Evolutionary conservation across 2,888 invertebrate species (phyloP), one percentile per base, ranked within the genome.

Genomic region (Andrena fulva): DNA sequence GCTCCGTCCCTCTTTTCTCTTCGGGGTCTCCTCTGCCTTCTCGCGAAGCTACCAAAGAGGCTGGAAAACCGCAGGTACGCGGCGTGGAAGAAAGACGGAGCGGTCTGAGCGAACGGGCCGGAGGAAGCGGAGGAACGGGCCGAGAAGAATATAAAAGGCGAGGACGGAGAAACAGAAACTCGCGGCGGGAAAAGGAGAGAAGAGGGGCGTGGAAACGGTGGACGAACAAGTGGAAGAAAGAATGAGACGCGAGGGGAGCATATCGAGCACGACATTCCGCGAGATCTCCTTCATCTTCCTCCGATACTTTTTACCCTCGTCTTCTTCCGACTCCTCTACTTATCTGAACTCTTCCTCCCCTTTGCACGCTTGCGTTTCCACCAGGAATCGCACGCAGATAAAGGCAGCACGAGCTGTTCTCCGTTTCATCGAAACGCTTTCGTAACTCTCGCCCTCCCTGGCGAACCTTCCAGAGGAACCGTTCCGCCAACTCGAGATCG

Each of bases 261-360:
- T 73, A 85, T 69, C 74, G 54, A 69, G 66, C 72, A 71, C 82
- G 77, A 84, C 82, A 82, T 86, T 86, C 82, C 80, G 62, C 35
- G 33, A 62, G 80, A 72, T 76, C 71, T 78, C 66, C 73, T 72
- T 77, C 80, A 67, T 72, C 78, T 69, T 78, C 71, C 67, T 52
- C 42, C 77, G 78, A 63, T 83, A 77, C 83, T 78, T 78, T 67
- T 79, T 81, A 68, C 69, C 71, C 64, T 31, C 20, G 24, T 16
- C 59, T 63, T 60, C 33, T 66, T 78, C 76, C 71, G 48, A 56
- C 64, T 82, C 76, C 62, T 35, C 73, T 72, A 82, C 83, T 80
- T 86, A 83, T 86, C 81, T 77, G n/a, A 24, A 71, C 64, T 72
- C 79, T 52, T 62, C 52, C 59, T 69, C 35, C 64, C 56, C 48